phyloP scores from a whole-genome alignment of 2,888 invertebrate species.

The Mesochorus sp. region DNA sequence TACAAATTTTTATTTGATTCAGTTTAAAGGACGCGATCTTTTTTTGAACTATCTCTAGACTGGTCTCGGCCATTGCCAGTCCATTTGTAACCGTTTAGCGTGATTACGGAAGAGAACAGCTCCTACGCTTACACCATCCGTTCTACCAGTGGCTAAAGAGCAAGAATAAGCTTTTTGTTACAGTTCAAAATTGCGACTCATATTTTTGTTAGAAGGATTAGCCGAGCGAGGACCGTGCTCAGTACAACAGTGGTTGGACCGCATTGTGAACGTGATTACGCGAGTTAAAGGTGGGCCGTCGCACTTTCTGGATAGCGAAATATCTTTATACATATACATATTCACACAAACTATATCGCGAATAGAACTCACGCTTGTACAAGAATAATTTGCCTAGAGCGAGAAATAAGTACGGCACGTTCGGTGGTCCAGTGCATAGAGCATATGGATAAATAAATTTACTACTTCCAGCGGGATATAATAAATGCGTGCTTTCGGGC shows the following conservation, averaged over 20 bases:
- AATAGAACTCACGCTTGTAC: conserved; percentile 32
- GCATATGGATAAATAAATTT: conserved; percentile 57
- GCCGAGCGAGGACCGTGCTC: conserved; percentile 50
- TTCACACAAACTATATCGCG: neutral
- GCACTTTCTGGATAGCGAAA: conserved; percentile 44
- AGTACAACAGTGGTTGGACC: neutral
- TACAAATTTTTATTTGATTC: conserved; percentile 9
- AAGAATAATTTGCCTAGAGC: conserved; percentile 59
- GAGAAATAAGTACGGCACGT: conserved; percentile 57
- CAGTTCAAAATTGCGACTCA: conserved; percentile 59
- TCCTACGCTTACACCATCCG: conserved; percentile 33
- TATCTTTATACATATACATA: neutral
- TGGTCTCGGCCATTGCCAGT: neutral
- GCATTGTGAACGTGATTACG: conserved; percentile 52
- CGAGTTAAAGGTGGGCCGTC: conserved; percentile 68
- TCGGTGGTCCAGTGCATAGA: conserved; percentile 10
- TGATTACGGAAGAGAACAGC: conserved; percentile 67
- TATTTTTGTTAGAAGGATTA: conserved; percentile 76
- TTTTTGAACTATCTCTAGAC: conserved; percentile 15
- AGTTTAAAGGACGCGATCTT: neutral
- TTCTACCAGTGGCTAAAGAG: conserved; percentile 67
- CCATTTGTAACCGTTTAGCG: conserved; percentile 74
- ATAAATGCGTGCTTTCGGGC: conserved; percentile 13
- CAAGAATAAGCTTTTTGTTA: conserved; percentile 67
- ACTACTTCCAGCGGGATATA: conserved; percentile 27